Base-by-base conservation (phyloP, 2,113 vertebrate species). In the Plestiodon gilberti region DNA sequence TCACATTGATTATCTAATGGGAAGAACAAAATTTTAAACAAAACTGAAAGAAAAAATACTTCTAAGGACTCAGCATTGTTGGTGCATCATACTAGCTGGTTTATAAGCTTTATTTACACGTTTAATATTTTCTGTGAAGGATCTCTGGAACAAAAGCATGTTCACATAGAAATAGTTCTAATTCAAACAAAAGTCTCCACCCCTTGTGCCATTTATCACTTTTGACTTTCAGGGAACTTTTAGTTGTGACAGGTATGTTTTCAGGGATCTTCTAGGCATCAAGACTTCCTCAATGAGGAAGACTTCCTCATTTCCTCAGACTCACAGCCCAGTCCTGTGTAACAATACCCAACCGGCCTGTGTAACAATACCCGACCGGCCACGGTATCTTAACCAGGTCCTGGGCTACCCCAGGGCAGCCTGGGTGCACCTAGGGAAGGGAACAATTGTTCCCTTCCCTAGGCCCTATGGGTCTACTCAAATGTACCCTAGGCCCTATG, bases 1-100 rank as follows among this genome's bases (percentile, higher is more conserved):
- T 74, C 67, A 57, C 77, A 84, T 80, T 23, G 57, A 84, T 84
- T 80, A 33, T 57, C 59, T 73, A 80, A 74, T 30, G 64, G 57
- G 33, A 88, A 79, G 40, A 75, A 71, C 28, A 78, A 71, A 35
- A 38, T 64, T 40, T 78, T 48, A 74, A 74, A 74, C 57, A 74
- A 74, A 74, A 83, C 17, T 83, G 52, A 28, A 22, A 28, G 38
- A 17, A 10, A 3, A 48, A 48, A 48, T 48, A 48, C 10, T 28
- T 25, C 6, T 30, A 78, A 33, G 69, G 25, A 64, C 28, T 86
- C 67, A 35, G 40, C 40, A 74, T 83, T 83, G 48, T 38, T 75
- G 28, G 5, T 71, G 38, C 17, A 71, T 35, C 18, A n/a, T 6
- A 14, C 18, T 17, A 6, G 9, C n/a, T 48, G 15, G 61, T 48